phyloP scores from a whole-genome alignment of 2,113 vertebrate species.

The Eurypyga helias region DNA sequence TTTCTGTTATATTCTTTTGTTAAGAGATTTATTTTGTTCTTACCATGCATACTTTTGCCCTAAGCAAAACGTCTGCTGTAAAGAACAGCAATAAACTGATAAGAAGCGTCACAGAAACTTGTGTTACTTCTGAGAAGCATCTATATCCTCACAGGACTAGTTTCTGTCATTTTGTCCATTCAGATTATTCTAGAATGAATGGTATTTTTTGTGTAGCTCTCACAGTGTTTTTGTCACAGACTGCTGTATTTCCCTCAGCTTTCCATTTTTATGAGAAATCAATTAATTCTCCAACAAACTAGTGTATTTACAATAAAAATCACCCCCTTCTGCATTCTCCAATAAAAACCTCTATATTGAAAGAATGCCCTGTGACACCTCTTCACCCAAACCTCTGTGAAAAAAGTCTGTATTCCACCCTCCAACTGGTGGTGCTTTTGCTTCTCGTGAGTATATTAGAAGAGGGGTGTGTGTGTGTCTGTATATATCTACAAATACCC shows the following conservation, averaged over 20 bases:
- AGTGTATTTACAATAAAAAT: background rate
- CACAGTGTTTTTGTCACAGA: background rate
- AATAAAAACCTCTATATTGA: background rate
- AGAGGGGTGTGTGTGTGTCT: background rate
- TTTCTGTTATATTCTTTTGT: background rate
- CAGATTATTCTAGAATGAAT: background rate
- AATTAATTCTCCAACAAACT: background rate
- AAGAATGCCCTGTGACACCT: background rate
- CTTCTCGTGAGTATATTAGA: background rate
- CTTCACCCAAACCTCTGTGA: background rate
- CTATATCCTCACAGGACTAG: background rate
- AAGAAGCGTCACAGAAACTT: background rate
- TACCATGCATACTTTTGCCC: background rate
- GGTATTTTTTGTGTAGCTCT: background rate
- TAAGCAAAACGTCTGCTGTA: background rate
- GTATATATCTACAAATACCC: background rate
- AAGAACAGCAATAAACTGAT: background rate
- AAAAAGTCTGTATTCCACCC: background rate
- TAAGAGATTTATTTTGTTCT: background rate
- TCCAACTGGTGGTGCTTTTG: background rate
- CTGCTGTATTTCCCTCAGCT: background rate
- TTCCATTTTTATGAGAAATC: background rate
- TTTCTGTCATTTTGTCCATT: background rate
- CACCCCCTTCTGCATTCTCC: background rate
- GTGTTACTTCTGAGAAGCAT: background rate